phyloP scores from a whole-genome alignment of 2,888 invertebrate genomes.

The Cantharis rustica region DNA sequence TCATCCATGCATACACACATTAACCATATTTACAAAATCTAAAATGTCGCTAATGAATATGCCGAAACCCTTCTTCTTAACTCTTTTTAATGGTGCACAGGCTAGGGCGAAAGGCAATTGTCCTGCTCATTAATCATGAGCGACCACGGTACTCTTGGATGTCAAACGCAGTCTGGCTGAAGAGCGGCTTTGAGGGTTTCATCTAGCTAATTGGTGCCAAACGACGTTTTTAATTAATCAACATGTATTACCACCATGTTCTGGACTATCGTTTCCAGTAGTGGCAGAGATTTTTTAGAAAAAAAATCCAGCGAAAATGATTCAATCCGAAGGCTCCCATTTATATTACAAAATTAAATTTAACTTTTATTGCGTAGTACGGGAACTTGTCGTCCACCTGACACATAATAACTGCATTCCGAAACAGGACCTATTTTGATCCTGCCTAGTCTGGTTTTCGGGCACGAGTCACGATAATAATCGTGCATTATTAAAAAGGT shows the following conservation, averaged over 20 bases:
- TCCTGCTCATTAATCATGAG: constrained; percentile 57
- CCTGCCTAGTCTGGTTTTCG: background rate
- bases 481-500: constrained; percentile 7
- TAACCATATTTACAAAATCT: constrained; percentile 50
- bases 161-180: constrained; percentile 57
- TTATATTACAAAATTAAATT: background rate
- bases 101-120: constrained; percentile 52
- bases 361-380: background rate
- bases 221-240: constrained; percentile 57
- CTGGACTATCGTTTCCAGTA: constrained; percentile 40
- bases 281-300: constrained; percentile 9
- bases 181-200: constrained; percentile 56
- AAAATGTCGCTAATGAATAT: constrained; percentile 50
- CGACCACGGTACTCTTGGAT: constrained; percentile 55
- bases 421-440: constrained; percentile 7
- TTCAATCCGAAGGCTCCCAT: background rate
- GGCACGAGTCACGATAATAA: constrained; percentile 3
- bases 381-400: background rate
- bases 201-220: constrained; percentile 57
- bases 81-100: constrained; percentile 38
- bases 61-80: constrained; percentile 50
- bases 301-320: background rate
- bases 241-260: constrained; percentile 50
- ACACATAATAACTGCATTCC: background rate
- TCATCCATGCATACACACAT: constrained; percentile 33